A percentile compares a stretch with the other conserved stretches of the same genome.
phyloP scores from a whole-genome alignment of 2,888 invertebrate genomes.

The Unio delphinus region DNA sequence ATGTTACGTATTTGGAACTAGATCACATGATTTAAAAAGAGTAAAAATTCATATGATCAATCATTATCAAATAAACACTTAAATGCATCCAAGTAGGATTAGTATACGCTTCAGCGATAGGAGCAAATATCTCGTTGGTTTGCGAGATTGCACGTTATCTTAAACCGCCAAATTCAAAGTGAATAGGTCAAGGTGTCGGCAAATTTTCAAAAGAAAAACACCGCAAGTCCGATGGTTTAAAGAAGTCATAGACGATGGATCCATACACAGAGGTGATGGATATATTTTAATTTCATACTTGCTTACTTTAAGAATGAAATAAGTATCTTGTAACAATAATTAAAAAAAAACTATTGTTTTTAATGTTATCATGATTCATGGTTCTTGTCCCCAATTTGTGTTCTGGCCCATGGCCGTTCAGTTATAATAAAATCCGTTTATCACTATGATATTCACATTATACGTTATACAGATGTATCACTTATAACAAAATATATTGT shows the following conservation, averaged over 20 bases:
- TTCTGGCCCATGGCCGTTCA: too few species aligned
- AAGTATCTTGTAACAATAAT: too few species aligned
- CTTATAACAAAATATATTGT: too few species aligned
- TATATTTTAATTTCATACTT: too few species aligned
- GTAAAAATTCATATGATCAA: neutral
- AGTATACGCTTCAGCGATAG: neutral
- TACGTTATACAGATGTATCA: too few species aligned
- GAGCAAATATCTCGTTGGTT: slow-evolving; percentile 19
- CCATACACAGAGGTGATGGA: slow-evolving; percentile 48
- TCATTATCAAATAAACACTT: slow-evolving; percentile 1
- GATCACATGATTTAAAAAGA: slow-evolving; percentile 9
- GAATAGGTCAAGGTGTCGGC: neutral
- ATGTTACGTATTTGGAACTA: slow-evolving; percentile 10
- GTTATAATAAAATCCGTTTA: too few species aligned
- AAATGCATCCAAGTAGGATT: neutral
- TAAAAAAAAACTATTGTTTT: too few species aligned
- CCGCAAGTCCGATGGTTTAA: neutral
- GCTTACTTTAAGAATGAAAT: too few species aligned
- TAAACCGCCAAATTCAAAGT: slow-evolving; percentile 63
- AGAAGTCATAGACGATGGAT: slow-evolving; percentile 35
- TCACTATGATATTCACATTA: too few species aligned
- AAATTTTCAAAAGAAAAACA: neutral
- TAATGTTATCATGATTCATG: too few species aligned
- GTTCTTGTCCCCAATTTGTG: too few species aligned
- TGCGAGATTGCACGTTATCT: slow-evolving; percentile 52